A percentile compares a stretch with the other conserved stretches of the same genome.
phyloP scores from a whole-genome alignment of 2,797 vertebrate species.

The Euphonia xanthogaster region DNA sequence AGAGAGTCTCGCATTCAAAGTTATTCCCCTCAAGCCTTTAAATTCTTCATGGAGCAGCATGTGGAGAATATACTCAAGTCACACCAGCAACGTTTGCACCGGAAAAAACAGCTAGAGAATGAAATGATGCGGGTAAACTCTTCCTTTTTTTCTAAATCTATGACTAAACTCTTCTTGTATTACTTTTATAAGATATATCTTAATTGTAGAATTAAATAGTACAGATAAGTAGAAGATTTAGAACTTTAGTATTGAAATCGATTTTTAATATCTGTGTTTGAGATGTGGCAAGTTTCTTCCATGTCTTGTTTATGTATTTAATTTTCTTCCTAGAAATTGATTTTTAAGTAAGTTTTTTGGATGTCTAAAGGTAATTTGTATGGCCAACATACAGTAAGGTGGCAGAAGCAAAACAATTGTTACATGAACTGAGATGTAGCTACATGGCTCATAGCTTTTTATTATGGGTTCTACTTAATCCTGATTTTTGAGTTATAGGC shows the following conservation, averaged over 20 bases:
- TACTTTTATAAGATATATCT: neutral
- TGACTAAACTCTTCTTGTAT: neutral
- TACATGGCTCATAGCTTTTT: neutral
- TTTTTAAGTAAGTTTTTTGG: neutral
- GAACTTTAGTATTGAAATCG: neutral
- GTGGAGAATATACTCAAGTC: conserved; percentile 98
- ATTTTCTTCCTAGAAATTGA: neutral
- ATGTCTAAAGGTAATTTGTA: neutral
- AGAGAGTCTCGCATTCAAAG: conserved; percentile 90
- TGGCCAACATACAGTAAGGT: neutral
- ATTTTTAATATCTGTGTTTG: neutral
- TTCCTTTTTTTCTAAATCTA: conserved; percentile 33
- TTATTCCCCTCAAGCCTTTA: conserved; percentile 97
- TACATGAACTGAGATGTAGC: neutral
- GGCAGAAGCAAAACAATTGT: neutral
- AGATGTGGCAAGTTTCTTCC: neutral
- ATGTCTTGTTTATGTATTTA: neutral
- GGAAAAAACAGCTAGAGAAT: conserved; percentile 95
- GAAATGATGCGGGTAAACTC: conserved; percentile 96
- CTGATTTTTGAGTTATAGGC: neutral
- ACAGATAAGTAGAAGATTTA: neutral
- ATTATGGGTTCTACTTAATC: neutral
- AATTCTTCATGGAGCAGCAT: conserved; percentile 99
- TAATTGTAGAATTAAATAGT: neutral
- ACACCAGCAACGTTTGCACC: conserved; percentile 90